Percentiles rank a stretch among this genome's conserved stretches.
phyloP scores from a whole-genome alignment of 37 sponge, comb jelly and placozoan species.

The Spongilla lacustris region DNA sequence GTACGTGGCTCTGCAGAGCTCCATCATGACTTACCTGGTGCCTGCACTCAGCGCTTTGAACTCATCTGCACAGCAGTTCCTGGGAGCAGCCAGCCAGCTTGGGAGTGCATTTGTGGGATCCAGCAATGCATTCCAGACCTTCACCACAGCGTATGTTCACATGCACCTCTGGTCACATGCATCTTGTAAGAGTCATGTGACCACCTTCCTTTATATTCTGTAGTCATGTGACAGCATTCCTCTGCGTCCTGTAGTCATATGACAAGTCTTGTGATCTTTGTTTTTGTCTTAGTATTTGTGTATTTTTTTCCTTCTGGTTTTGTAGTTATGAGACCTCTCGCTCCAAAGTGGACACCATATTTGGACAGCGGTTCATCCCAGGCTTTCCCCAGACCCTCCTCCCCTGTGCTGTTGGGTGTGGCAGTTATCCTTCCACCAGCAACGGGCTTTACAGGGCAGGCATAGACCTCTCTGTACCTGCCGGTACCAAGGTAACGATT shows the following conservation, averaged over 20 bases:
- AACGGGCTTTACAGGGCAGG: constrained; percentile 46
- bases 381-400: constrained; percentile 59
- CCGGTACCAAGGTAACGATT: not conserved
- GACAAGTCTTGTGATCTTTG: too few relatives aligned
- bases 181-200: too few relatives aligned
- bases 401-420: constrained; percentile 79
- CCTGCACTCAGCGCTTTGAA: constrained; percentile 24
- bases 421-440: constrained; percentile 70
- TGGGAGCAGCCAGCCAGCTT: not conserved
- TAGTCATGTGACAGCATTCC: too few relatives aligned
- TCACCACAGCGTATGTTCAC: constrained; percentile 51
- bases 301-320: too few relatives aligned
- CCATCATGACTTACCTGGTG: constrained; percentile 13
- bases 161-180: not conserved
- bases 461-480: constrained; percentile 34
- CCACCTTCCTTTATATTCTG: too few relatives aligned
- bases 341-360: constrained; percentile 56
- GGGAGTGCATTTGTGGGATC: constrained; percentile 17
- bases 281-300: too few relatives aligned
- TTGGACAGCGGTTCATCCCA: constrained; percentile 70
- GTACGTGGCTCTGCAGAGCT: not conserved
- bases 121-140: constrained; percentile 2
- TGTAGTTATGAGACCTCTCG: constrained; percentile 70
- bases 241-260: too few relatives aligned
- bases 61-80: constrained; percentile 16